These are phyloP conservation scores for Gulo gulo DNA, from an alignment of 2,113 vertebrate species.

Conservation along the genomic window DNA sequence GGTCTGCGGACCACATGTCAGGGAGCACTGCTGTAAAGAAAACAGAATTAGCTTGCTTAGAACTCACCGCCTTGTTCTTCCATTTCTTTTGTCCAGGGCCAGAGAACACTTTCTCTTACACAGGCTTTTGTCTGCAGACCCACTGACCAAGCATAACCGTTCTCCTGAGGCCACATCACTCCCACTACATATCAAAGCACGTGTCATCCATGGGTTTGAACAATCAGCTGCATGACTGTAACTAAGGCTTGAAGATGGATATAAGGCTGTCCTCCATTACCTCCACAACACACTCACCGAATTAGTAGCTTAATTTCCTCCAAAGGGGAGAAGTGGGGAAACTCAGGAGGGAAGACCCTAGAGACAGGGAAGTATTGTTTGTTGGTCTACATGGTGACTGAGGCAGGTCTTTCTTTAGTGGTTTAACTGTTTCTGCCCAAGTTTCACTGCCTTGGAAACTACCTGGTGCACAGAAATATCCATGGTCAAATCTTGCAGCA, in stretches of 20 bases:
- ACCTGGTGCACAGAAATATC: not conserved
- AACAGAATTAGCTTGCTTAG: not conserved
- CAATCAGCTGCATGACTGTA: not conserved
- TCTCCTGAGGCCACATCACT: not conserved
- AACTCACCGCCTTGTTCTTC: not conserved
- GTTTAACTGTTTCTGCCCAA: not conserved
- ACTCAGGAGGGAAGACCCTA: not conserved
- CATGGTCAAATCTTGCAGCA: not conserved
- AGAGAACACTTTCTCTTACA: not conserved
- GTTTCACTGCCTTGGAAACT: not conserved
- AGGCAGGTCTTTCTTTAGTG: not conserved
- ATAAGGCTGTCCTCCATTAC: not conserved
- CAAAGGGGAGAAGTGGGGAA: not conserved
- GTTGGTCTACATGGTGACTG: not conserved
- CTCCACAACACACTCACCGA: not conserved
- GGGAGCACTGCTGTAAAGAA: not conserved
- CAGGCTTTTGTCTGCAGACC: not conserved
- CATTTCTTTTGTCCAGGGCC: not conserved
- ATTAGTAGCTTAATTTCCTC: not conserved
- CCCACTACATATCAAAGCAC: not conserved
- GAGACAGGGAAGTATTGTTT: not conserved
- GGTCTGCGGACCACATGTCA: not conserved
- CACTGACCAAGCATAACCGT: not conserved
- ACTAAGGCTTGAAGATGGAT: not conserved
- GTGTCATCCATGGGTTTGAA: not conserved